A percentile compares a stretch with the other conserved stretches of the same genome.
Conservation (phyloP, 2,797 vertebrate species). For the Euphonia xanthogaster region DNA sequence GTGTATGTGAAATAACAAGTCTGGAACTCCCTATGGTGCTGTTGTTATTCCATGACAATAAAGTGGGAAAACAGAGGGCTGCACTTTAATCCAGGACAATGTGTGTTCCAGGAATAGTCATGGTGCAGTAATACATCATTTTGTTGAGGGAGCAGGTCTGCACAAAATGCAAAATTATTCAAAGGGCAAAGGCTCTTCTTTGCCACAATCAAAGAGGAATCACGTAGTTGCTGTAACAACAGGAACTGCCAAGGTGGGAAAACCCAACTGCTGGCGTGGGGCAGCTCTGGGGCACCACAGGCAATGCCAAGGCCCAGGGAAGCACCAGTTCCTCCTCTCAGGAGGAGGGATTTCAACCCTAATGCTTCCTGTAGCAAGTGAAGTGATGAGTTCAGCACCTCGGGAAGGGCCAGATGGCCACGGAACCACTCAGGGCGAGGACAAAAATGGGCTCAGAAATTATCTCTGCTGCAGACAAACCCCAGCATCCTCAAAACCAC, state of each 20-base stretch:
- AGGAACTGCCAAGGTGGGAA: neutral
- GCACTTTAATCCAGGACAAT: neutral
- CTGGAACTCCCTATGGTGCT: neutral
- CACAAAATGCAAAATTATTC: neutral
- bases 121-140: fast-evolving
- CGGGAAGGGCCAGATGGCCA: neutral
- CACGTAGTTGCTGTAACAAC: neutral
- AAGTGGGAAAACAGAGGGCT: neutral
- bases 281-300: neutral
- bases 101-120: neutral
- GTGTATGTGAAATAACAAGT: neutral
- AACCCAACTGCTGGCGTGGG: neutral
- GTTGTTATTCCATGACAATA: neutral
- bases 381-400: neutral
- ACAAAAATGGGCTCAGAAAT: neutral
- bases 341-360: neutral
- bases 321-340: neutral
- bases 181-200: neutral
- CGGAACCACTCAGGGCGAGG: fast-evolving
- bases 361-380: neutral
- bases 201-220: neutral
- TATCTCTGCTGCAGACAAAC: fast-evolving
- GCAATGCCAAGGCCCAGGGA: neutral
- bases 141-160: neutral
- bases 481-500: neutral